phyloP scores from a whole-genome alignment of 2,888 invertebrate genomes.

The Himalopsyche japonica region DNA sequence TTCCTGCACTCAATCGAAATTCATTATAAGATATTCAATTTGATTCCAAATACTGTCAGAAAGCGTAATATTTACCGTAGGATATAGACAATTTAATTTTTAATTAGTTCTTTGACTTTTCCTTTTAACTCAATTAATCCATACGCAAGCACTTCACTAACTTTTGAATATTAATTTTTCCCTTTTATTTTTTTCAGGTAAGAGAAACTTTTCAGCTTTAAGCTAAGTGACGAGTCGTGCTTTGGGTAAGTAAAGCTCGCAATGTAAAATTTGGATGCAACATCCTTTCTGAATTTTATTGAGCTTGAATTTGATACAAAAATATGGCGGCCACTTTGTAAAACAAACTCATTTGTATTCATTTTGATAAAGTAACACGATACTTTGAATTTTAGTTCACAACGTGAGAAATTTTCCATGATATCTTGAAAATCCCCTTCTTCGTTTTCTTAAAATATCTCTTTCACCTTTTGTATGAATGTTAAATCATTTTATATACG shows the following conservation, averaged over 20 bases:
- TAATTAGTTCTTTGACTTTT: not conserved
- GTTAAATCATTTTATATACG: constrained; percentile 16
- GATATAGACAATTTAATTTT: not conserved
- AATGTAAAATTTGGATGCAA: not conserved
- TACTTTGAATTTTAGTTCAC: not conserved
- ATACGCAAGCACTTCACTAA: not conserved
- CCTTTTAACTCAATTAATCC: not conserved
- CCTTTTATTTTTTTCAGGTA: not conserved
- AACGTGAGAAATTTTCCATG: not conserved
- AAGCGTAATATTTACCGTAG: no score
- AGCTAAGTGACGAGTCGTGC: not conserved
- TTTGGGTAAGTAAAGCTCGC: not conserved
- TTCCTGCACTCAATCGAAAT: no score
- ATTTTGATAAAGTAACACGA: constrained; percentile 1
- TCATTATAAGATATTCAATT: no score
- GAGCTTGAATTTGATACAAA: not conserved
- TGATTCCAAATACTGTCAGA: no score
- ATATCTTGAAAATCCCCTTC: not conserved
- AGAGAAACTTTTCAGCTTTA: not conserved
- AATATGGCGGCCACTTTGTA: not conserved
- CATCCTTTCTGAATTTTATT: not conserved
- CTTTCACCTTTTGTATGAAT: not conserved
- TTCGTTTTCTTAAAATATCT: not conserved
- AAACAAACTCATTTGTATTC: not conserved
- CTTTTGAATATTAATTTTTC: not conserved